phyloP scores from a whole-genome alignment of 2,797 vertebrate genomes.

The Carapus acus region DNA sequence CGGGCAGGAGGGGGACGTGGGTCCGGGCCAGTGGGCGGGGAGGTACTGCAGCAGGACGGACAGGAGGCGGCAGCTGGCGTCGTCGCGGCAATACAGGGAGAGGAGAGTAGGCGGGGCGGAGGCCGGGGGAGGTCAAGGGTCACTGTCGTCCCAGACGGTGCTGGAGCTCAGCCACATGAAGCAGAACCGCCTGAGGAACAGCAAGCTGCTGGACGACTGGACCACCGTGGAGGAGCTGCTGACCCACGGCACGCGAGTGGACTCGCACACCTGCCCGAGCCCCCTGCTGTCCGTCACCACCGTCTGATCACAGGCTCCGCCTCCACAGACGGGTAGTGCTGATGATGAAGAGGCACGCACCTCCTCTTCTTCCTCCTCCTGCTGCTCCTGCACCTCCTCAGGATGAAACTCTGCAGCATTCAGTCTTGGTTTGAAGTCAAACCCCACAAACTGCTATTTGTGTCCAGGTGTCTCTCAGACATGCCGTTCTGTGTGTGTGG shows the following conservation, averaged over 20 bases:
- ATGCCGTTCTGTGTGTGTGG: too few species aligned
- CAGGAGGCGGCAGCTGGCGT: conserved; percentile 56
- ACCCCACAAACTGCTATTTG: too few species aligned
- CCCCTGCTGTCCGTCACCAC: conserved; percentile 69
- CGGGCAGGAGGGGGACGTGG: conserved; percentile 45
- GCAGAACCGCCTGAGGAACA: conserved; percentile 65
- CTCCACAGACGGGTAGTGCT: too few species aligned
- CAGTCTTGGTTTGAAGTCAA: too few species aligned
- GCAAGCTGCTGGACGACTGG: conserved; percentile 71
- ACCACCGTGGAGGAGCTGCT: conserved; percentile 70
- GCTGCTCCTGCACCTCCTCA: too few species aligned
- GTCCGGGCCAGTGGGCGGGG: conserved; percentile 44
- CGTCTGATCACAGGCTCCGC: conserved; percentile 21
- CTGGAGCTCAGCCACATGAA: conserved; percentile 70
- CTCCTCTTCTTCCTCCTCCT: too few species aligned
- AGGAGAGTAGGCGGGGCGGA: conserved; percentile 38
- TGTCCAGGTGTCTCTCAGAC: too few species aligned
- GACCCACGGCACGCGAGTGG: conserved; percentile 60
- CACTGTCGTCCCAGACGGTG: conserved; percentile 45
- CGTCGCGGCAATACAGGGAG: conserved; percentile 59
- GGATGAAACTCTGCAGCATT: too few species aligned
- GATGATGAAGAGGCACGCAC: too few species aligned
- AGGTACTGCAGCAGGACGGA: conserved; percentile 65
- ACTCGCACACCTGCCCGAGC: conserved; percentile 58
- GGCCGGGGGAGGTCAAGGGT: conserved; percentile 23